Evolutionary conservation across 2,888 invertebrate species (phyloP), one percentile per base, ranked within the genome.

Genomic region (Ormyrus pomaceus): DNA sequence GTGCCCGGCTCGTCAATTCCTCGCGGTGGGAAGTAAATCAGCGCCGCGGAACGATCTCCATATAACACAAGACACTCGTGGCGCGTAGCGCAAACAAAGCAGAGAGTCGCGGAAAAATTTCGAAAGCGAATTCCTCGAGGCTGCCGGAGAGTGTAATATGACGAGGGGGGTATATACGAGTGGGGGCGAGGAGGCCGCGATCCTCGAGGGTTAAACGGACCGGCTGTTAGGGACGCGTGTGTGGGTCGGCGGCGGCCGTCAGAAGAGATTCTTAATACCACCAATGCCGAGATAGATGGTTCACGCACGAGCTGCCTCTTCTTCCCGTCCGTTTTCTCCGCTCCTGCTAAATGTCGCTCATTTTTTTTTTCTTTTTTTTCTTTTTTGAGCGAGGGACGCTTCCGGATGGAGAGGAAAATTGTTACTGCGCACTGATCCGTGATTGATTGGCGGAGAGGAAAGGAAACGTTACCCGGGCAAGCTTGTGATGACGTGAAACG

Each of bases 291-390:
- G 83, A 85, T 85, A 77, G 84, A 86, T 86, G 85, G 82, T 84
- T 87, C 83, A 84, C 85, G 85, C 85, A 86, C 86, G 85, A 84
- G 82, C 82, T 82, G 71, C 82, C 82, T 84, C 83, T n/a, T 48
- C 34, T 3, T 34, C 34, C 4, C 4, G 34, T 34, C 50, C 72
- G 58, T 46, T 56, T 34, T 59, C 51, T 11, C 13, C 13, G 9
- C 4, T 50, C 53, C n/a, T 51, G 51, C 64, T 46, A 7, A 6
- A 34, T 58, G 45, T 11, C 45, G 45, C 48, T 46, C 13, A 34
- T 56, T 59, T 71, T 50, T 59, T 58, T 64, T 56, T 13, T 58
- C 34, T 74, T 46, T 10, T 7, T 13, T 34, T 6, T 0, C 45
- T 5, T 53, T 72, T 51, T 66, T 75, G 34, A 34, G 34, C 34